phyloP scores from a whole-genome alignment of 2,113 vertebrate species.

The Scomber scombrus region DNA sequence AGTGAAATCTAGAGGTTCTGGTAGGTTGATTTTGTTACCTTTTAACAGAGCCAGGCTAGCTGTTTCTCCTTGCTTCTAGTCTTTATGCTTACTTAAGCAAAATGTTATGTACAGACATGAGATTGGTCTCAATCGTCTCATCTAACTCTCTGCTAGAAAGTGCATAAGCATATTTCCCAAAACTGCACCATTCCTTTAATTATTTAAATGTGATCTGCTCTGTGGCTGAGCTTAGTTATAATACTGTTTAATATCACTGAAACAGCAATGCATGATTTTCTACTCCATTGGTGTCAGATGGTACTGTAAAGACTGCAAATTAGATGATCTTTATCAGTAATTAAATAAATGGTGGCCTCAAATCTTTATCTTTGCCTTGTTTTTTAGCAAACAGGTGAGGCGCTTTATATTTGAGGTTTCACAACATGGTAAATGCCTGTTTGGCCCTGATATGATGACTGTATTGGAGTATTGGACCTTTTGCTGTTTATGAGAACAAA shows the following conservation, averaged over 20 bases:
- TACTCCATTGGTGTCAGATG: background rate
- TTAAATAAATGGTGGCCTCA: background rate
- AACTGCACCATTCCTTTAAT: background rate
- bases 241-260: background rate
- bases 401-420: constrained; percentile 8
- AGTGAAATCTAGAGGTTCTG: background rate
- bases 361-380: background rate
- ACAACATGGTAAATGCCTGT: constrained; percentile 8
- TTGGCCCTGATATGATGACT: constrained; percentile 31
- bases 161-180: background rate
- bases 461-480: constrained; percentile 19
- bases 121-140: background rate
- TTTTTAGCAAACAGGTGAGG: constrained; percentile 8
- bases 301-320: background rate
- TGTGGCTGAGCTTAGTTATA: background rate
- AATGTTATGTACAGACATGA: background rate
- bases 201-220: background rate
- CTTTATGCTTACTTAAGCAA: constrained; percentile 8
- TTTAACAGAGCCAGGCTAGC: background rate
- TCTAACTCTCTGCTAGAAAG: constrained; percentile 2
- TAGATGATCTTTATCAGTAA: background rate
- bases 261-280: background rate
- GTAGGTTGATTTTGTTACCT: background rate
- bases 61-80: background rate
- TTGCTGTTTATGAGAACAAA: constrained; percentile 39